A percentile compares a stretch with the other conserved stretches of the same genome.
phyloP scores from a whole-genome alignment of 1,140 invertebrate species.

The Drosophila parvula region DNA sequence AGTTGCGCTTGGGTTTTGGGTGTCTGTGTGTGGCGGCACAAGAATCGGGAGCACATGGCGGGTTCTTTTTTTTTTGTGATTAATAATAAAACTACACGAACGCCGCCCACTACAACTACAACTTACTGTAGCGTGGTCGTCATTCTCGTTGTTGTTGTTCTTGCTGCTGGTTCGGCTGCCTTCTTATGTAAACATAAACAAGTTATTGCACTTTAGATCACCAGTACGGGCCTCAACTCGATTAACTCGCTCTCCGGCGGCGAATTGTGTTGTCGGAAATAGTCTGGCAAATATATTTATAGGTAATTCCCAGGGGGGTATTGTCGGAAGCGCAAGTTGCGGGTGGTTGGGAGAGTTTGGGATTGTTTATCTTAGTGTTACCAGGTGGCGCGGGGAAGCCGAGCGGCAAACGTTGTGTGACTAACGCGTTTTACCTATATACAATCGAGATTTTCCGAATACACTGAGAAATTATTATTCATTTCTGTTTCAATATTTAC shows the following conservation, averaged over 20 bases:
- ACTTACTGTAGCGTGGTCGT: slow-evolving; percentile 72
- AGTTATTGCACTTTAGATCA: slow-evolving; percentile 52
- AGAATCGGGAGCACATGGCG: slow-evolving; percentile 49
- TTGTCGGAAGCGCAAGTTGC: slow-evolving; percentile 32
- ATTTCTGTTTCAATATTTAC: background rate
- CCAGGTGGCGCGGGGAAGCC: slow-evolving; percentile 15
- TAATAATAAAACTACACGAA: slow-evolving; percentile 46
- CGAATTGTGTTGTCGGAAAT: slow-evolving; percentile 39
- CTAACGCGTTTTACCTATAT: background rate
- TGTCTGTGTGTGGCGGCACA: slow-evolving; percentile 12
- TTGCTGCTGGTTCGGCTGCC: slow-evolving; percentile 36
- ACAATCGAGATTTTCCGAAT: background rate
- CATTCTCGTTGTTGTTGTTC: slow-evolving; percentile 55
- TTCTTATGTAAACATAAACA: slow-evolving; percentile 80
- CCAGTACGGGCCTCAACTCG: slow-evolving; percentile 17
- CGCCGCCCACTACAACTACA: slow-evolving; percentile 20
- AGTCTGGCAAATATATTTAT: slow-evolving; percentile 30
- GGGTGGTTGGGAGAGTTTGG: slow-evolving; percentile 24
- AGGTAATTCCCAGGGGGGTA: slow-evolving; percentile 1
- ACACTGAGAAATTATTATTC: background rate
- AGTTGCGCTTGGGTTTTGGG: background rate
- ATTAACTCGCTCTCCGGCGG: slow-evolving; percentile 40
- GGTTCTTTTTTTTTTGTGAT: slow-evolving; percentile 24
- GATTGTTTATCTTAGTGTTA: slow-evolving; percentile 46
- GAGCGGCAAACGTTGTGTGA: background rate